Evolutionary conservation across 2,797 vertebrate species (phyloP), one percentile per base, ranked within the genome.

Genomic region (Holocentrus rufus): DNA sequence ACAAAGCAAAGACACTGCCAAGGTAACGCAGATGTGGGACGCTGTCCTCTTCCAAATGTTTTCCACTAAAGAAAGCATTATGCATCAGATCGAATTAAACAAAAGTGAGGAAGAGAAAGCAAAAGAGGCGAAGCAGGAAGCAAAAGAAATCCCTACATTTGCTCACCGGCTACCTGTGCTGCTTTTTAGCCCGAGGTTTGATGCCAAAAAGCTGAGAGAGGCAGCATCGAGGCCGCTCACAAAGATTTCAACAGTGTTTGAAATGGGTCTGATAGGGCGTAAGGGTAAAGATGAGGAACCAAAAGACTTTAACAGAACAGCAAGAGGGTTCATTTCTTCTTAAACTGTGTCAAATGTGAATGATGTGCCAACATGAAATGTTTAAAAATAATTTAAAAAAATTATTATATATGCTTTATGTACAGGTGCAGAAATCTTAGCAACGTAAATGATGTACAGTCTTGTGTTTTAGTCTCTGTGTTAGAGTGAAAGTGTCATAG

Each of bases 31-130:
- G 84, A 96, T 98, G 95, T 99, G 98, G 98, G 95, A 99, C 0
- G 96, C 97, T 0, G 92, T 98, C 69, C 93, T 99, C 47, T 96
- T 98, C 85, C 96, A 95, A 53, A 92, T 97, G 94, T 94, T 96
- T 0, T 88, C 95, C 62, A 88, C 88, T 2, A 94, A 95, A 77
- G 93, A 95, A 57, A 95, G 14, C 52, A 93, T 90, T 69, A 91
- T 94, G 91, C 87, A 92, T 72, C 90, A 91, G 71, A 93, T 89
- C 0, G 93, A 95, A 75, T 74, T 94, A 10, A 95, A 83, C 70
- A 91, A 91, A 86, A 86, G 44, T 0, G 90, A 74, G 49, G 88
- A 56, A 54, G 92, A 93, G 31, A 88, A 56, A 31, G 63, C 4
- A 17, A 64, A 82, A 0, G 77, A 74, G 34, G 20, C 1, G 5